Conservation (phyloP, 2,888 invertebrate genomes). For the Malthinus flaveolus region DNA sequence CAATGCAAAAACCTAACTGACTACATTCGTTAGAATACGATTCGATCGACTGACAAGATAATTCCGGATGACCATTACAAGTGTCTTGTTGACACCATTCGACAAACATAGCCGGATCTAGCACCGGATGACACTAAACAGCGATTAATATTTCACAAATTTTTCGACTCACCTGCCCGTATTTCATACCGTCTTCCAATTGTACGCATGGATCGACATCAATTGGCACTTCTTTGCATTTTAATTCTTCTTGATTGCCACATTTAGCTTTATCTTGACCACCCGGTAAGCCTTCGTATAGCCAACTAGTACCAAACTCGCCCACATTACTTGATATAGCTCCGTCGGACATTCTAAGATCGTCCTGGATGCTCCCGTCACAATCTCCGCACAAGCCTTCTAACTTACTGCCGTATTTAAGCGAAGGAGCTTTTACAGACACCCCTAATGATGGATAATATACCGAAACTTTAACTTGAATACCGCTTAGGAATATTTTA, state of each 20-base stretch:
- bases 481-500: constrained; percentile 64
- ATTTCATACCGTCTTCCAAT: constrained; percentile 60
- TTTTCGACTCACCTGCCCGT: constrained; percentile 55
- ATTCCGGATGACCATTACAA: constrained; percentile 59
- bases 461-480: constrained; percentile 60
- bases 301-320: constrained; percentile 62
- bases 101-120: constrained; percentile 70
- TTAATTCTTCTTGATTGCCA: constrained; percentile 43
- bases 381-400: constrained; percentile 84
- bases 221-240: constrained; percentile 58
- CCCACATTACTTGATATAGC: constrained; percentile 58
- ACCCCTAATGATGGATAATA: constrained; percentile 56
- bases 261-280: constrained; percentile 50
- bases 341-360: constrained; percentile 60
- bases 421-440: constrained; percentile 70
- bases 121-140: constrained; percentile 69
- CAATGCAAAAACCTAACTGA: constrained; percentile 70
- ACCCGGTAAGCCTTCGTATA: constrained; percentile 55
- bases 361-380: constrained; percentile 62
- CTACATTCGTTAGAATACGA: constrained; percentile 76
- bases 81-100: constrained; percentile 72
- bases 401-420: constrained; percentile 69
- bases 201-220: constrained; percentile 70
- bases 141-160: not conserved
- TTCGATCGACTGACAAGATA: constrained; percentile 67